Percentiles rank a stretch among this genome's conserved stretches.
Conservation (phyloP, 2,113 vertebrate species). For the Colossoma macropomum region DNA sequence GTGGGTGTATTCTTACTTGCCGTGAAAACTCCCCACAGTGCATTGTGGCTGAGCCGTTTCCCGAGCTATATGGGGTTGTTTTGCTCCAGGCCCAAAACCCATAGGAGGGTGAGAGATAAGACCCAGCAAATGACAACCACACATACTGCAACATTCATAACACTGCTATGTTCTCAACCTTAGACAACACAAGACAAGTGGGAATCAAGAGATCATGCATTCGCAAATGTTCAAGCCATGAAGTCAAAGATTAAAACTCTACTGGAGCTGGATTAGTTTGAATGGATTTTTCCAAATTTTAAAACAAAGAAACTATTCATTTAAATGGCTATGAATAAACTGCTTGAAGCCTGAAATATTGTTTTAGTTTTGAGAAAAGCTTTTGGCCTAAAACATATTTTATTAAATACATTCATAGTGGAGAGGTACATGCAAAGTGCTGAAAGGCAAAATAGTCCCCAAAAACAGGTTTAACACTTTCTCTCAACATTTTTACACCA, state of each 20-base stretch:
- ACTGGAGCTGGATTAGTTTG: background rate
- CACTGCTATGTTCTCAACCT: background rate
- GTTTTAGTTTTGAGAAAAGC: no score
- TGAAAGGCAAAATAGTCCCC: no score
- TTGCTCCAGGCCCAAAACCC: conserved; percentile 7
- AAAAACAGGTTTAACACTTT: no score
- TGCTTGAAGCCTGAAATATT: no score
- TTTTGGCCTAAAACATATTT: no score
- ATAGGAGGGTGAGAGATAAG: background rate
- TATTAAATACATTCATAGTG: no score
- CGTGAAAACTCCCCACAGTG: background rate
- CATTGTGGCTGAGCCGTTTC: conserved; percentile 9
- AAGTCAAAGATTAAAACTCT: background rate
- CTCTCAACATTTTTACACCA: no score
- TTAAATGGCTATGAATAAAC: no score
- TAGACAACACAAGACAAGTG: background rate
- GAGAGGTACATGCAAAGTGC: no score
- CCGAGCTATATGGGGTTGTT: conserved; percentile 28
- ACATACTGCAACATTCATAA: conserved; percentile 8
- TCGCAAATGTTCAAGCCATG: background rate
- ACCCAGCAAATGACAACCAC: conserved; percentile 2
- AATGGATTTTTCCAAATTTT: no score
- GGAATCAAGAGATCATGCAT: background rate
- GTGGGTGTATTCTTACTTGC: conserved; percentile 26
- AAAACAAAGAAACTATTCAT: no score